These are phyloP conservation scores for Oreocharis arfaki DNA, from an alignment of 2,113 vertebrate species.

Conservation along the genomic window DNA sequence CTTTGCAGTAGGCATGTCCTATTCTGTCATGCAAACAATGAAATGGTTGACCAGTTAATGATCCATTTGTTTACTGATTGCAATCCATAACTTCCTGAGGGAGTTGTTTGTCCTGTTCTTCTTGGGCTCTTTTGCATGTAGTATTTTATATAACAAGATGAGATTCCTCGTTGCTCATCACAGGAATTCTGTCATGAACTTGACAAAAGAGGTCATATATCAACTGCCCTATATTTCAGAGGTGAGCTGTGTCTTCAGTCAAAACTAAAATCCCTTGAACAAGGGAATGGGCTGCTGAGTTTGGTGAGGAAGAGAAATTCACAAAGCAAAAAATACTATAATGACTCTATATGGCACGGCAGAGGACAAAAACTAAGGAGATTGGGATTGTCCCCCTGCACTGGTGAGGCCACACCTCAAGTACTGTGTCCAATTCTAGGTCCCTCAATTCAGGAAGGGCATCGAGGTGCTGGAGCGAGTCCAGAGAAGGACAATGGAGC, in stretches of 20 bases:
- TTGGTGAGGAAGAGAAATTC: background rate
- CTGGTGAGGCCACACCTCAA: background rate
- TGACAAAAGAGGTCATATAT: background rate
- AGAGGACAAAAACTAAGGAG: background rate
- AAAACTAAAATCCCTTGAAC: background rate
- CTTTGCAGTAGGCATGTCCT: background rate
- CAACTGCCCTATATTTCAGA: background rate
- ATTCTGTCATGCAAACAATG: background rate
- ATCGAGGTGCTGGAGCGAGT: background rate
- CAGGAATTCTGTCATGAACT: background rate
- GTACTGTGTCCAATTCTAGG: background rate
- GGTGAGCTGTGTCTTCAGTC: background rate
- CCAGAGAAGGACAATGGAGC: background rate
- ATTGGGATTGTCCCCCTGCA: background rate
- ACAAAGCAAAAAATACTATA: background rate
- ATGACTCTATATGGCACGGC: background rate
- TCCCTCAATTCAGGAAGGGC: background rate
- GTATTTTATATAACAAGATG: background rate
- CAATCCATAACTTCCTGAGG: conserved; percentile 19
- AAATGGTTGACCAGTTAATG: background rate
- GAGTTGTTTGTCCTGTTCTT: conserved; percentile 29
- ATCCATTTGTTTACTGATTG: conserved; percentile 13
- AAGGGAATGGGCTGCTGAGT: background rate
- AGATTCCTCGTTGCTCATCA: background rate
- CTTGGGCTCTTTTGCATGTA: background rate